These are phyloP conservation scores for Maniola hyperantus DNA, from an alignment of 2,888 invertebrate species.

Conservation along the genomic window DNA sequence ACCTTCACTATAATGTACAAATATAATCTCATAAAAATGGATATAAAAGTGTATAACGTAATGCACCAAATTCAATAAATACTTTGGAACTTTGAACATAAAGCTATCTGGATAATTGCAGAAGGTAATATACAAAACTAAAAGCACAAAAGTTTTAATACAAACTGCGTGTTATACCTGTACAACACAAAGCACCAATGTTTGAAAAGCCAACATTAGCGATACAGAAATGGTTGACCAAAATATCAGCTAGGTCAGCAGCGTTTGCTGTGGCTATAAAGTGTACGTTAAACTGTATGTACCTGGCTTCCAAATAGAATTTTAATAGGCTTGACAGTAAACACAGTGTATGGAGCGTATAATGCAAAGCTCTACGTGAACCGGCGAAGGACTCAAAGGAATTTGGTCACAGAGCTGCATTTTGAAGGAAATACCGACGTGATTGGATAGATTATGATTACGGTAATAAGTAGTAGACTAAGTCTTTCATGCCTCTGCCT, in stretches of 20 bases:
- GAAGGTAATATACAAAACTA: too few relatives aligned
- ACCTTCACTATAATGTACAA: too few relatives aligned
- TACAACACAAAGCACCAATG: not conserved
- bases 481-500: not conserved
- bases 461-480: not conserved
- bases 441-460: not conserved
- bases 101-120: too few relatives aligned
- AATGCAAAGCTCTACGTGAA: constrained; percentile 28
- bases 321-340: constrained; percentile 39
- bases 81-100: too few relatives aligned
- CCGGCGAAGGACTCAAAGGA: constrained; percentile 29
- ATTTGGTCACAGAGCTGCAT: constrained; percentile 19
- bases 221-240: constrained; percentile 14
- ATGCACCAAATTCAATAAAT: too few relatives aligned
- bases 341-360: constrained; percentile 28
- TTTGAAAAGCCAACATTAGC: constrained; percentile 16
- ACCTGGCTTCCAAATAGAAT: constrained; percentile 46
- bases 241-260: constrained; percentile 21
- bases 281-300: constrained; percentile 29
- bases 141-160: not conserved
- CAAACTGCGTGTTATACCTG: not conserved
- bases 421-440: constrained; percentile 5
- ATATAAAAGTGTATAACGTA: too few relatives aligned
- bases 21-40: too few relatives aligned
- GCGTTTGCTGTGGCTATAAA: constrained; percentile 28